phyloP scores from a whole-genome alignment of 1,140 invertebrate species.

The Amphibalanus amphitrite region DNA sequence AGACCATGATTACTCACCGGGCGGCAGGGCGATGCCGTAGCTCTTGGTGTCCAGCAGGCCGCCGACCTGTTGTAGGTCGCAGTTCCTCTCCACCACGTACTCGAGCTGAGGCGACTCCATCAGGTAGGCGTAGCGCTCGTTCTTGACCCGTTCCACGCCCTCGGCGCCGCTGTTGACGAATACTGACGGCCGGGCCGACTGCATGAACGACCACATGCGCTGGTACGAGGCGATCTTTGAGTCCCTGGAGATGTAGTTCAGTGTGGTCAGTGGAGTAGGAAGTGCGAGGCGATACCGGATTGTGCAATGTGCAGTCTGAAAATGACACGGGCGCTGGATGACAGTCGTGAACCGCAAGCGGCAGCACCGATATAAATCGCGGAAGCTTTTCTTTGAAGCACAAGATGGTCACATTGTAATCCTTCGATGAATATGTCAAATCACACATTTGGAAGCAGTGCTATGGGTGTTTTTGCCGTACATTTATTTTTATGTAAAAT shows the following conservation, averaged over 20 bases:
- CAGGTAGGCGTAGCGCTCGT: slow-evolving; percentile 74
- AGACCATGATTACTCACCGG: slow-evolving; percentile 61
- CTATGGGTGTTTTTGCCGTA: neutral
- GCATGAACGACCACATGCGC: slow-evolving; percentile 86
- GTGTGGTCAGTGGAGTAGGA: too few species aligned
- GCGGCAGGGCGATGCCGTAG: slow-evolving; percentile 82
- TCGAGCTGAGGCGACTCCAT: slow-evolving; percentile 73
- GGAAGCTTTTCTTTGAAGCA: too few species aligned
- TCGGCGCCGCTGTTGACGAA: slow-evolving; percentile 69
- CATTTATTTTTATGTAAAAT: neutral
- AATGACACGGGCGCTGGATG: too few species aligned
- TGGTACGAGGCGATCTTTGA: slow-evolving; percentile 82
- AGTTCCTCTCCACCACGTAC: slow-evolving; percentile 76
- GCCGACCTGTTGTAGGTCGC: slow-evolving; percentile 75
- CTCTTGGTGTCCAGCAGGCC: slow-evolving; percentile 79
- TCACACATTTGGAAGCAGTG: neutral
- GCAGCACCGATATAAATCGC: too few species aligned
- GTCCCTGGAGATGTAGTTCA: slow-evolving; percentile 45
- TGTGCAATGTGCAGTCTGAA: too few species aligned
- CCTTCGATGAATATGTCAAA: too few species aligned
- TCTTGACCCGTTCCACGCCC: slow-evolving; percentile 64
- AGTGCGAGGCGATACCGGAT: too few species aligned
- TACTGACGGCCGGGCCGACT: slow-evolving; percentile 60
- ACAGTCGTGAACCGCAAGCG: too few species aligned
- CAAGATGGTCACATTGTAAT: too few species aligned